Conservation (phyloP, 2,888 invertebrate species). For the Pachliopta kotzebuea region DNA sequence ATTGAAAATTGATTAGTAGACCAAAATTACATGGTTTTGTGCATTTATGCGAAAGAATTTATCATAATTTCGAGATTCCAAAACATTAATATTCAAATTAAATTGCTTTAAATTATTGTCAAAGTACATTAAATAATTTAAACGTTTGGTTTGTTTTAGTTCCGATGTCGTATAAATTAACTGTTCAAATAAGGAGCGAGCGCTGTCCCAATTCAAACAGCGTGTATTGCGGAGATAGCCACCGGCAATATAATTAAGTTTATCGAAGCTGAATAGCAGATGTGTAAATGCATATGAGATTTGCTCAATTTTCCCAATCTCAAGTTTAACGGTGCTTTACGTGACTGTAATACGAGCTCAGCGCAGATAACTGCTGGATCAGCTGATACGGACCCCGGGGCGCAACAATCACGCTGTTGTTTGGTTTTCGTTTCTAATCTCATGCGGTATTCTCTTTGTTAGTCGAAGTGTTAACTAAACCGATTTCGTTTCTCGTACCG, state of each 20-base stretch:
- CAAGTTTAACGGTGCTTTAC: slow-evolving; percentile 23
- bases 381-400: slow-evolving; percentile 15
- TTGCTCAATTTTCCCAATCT: slow-evolving; percentile 26
- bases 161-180: not conserved
- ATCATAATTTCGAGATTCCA: too few species aligned
- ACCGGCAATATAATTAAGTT: slow-evolving; percentile 23
- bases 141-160: not conserved
- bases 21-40: too few species aligned
- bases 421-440: slow-evolving; percentile 25
- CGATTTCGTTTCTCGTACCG: slow-evolving; percentile 4
- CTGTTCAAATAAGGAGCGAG: slow-evolving; percentile 9
- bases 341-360: slow-evolving; percentile 19
- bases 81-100: too few species aligned
- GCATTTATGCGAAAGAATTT: too few species aligned
- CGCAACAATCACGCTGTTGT: slow-evolving; percentile 14
- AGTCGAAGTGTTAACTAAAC: slow-evolving; percentile 5
- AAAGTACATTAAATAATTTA: not conserved
- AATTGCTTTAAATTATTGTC: not conserved
- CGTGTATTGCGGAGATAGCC: slow-evolving; percentile 18
- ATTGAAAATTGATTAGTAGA: too few species aligned
- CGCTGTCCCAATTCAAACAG: slow-evolving; percentile 2
- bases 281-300: slow-evolving; percentile 29
- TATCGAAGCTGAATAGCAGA: slow-evolving; percentile 25
- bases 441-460: slow-evolving; percentile 19
- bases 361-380: slow-evolving; percentile 19